Evolutionary conservation across 2,797 vertebrate species (phyloP).

Genomic region (Oryzias sinensis): DNA sequence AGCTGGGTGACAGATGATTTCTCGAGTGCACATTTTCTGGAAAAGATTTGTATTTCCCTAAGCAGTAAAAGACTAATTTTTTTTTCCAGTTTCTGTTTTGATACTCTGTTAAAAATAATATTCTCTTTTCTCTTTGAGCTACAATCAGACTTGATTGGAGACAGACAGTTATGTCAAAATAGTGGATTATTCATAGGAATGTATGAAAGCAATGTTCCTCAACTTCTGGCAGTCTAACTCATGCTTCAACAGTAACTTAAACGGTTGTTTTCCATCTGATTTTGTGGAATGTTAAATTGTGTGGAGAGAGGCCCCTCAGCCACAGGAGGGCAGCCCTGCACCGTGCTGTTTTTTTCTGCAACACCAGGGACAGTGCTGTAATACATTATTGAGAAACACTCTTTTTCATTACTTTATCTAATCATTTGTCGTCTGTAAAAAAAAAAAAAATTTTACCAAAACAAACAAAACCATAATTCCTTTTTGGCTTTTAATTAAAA

Average conservation of each 20-base stretch:
- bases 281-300: neutral
- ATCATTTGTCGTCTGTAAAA: neutral
- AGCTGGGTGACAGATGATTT: conserved; percentile 50
- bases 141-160: neutral
- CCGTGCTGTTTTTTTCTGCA: conserved; percentile 8
- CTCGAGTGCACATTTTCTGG: conserved; percentile 11
- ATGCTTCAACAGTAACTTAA: conserved; percentile 34
- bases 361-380: neutral
- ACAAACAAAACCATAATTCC: no score
- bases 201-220: conserved; percentile 2
- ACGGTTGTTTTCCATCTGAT: conserved; percentile 42
- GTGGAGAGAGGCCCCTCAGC: conserved; percentile 15
- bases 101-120: neutral
- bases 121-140: neutral
- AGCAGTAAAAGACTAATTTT: conserved; percentile 7
- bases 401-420: neutral
- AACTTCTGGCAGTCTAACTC: conserved; percentile 15
- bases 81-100: neutral
- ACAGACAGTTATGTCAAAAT: neutral
- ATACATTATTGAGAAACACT: no score
- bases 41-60: conserved; percentile 14
- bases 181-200: neutral
- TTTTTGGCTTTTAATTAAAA: no score
- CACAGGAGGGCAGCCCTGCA: conserved; percentile 61
- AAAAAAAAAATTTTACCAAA: no score